These are phyloP conservation scores for Lordiphosa stackelbergi DNA, from an alignment of 1,140 invertebrate genomes.

Conservation along the genomic window DNA sequence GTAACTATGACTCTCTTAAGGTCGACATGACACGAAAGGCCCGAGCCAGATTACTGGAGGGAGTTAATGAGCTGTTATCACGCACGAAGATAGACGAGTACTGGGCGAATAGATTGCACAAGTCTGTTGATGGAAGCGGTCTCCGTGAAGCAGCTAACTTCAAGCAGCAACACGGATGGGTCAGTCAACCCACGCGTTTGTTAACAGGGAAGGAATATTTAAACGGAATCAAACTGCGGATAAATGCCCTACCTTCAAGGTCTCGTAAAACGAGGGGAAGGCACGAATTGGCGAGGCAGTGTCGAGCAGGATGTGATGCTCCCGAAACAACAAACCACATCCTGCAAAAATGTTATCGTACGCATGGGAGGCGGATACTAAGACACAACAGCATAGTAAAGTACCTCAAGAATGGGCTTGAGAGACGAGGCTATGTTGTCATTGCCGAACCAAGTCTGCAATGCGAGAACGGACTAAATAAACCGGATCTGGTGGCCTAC, in stretches of 20 bases:
- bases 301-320: slow-evolving; percentile 21
- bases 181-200: too few relatives aligned
- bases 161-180: too few relatives aligned
- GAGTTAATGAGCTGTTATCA: too few relatives aligned
- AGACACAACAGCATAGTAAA: slow-evolving; percentile 11
- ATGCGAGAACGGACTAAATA: neutral
- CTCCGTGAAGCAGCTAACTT: too few relatives aligned
- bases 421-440: neutral
- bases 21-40: too few relatives aligned
- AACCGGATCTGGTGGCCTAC: slow-evolving; percentile 4
- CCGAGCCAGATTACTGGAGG: too few relatives aligned
- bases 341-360: slow-evolving; percentile 6
- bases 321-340: slow-evolving; percentile 23
- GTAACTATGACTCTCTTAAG: too few relatives aligned
- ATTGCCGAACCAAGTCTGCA: slow-evolving; percentile 9
- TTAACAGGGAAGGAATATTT: too few relatives aligned
- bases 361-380: slow-evolving; percentile 6
- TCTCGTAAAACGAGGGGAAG: slow-evolving; percentile 2
- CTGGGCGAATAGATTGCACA: too few relatives aligned
- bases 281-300: slow-evolving; percentile 7
- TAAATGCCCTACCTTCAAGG: slow-evolving; percentile 28
- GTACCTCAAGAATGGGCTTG: slow-evolving; percentile 1
- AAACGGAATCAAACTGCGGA: slow-evolving; percentile 17
- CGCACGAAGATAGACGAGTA: too few relatives aligned
- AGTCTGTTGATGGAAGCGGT: too few relatives aligned